Evolutionary conservation across 2,113 vertebrate species (phyloP).

Genomic region (Eonycteris spelaea): DNA sequence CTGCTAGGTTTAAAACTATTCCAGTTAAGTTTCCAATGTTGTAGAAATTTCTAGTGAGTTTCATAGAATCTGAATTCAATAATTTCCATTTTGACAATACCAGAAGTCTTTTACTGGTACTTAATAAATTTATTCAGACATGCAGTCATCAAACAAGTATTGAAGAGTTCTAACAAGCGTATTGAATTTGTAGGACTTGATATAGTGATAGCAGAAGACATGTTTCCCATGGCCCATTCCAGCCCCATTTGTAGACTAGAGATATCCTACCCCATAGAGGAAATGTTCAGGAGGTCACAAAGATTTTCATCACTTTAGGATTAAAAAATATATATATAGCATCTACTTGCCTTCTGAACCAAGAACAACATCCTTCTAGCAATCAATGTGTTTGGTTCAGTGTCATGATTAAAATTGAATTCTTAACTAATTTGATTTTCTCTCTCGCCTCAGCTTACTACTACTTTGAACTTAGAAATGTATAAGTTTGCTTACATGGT

Average conservation of each 20-base stretch:
- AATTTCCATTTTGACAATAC: background rate
- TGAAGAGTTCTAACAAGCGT: background rate
- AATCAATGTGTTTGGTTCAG: background rate
- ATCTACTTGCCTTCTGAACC: background rate
- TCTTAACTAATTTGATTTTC: background rate
- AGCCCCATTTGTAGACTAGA: background rate
- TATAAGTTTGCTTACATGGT: background rate
- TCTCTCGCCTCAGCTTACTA: background rate
- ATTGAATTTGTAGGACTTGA: background rate
- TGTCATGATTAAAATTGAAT: background rate
- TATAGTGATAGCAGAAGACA: background rate
- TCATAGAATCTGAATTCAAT: background rate
- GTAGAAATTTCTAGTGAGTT: background rate
- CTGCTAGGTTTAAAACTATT: background rate
- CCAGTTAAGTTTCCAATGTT: background rate
- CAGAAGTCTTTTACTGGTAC: background rate
- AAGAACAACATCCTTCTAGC: background rate
- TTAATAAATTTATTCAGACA: constrained; percentile 13
- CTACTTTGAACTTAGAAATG: background rate
- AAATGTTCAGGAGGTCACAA: background rate
- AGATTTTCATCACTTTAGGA: background rate
- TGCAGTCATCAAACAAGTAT: background rate
- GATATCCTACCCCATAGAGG: background rate
- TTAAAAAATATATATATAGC: too few relatives aligned
- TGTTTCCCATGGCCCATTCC: background rate